These are phyloP conservation scores for Platyscapa corneri DNA, from an alignment of 1,140 invertebrate species.

Conservation along the genomic window DNA sequence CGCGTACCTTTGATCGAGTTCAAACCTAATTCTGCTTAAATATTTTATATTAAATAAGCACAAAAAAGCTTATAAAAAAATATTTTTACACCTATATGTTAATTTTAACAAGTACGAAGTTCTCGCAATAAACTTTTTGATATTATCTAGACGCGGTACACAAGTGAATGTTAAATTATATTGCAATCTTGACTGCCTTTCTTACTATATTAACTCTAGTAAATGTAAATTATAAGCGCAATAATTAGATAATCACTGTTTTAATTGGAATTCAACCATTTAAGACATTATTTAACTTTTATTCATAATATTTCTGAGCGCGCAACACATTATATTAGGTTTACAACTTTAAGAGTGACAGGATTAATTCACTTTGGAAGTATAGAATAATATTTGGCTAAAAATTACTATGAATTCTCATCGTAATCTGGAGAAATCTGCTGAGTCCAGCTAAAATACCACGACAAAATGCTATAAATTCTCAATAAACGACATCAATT, in stretches of 20 bases:
- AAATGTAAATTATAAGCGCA: neutral
- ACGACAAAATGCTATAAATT: neutral
- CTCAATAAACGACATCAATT: neutral
- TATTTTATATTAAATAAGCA: too few relatives aligned
- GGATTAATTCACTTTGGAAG: neutral
- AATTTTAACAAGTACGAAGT: neutral
- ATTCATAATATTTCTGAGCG: neutral
- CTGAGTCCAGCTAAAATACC: neutral
- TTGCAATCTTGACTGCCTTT: neutral
- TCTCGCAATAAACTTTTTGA: neutral
- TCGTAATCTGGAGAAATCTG: neutral
- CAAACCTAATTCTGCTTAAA: too few relatives aligned
- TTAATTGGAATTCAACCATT: neutral
- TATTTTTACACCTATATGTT: neutral
- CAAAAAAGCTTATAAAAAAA: neutral
- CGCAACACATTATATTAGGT: neutral
- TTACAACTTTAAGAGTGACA: neutral
- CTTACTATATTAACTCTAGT: neutral
- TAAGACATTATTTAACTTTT: neutral
- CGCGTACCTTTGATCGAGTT: too few relatives aligned
- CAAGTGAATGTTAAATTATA: neutral
- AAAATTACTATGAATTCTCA: neutral
- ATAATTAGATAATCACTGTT: neutral
- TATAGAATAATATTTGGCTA: neutral
- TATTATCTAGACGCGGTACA: neutral